Evolutionary conservation across 1,140 invertebrate species (phyloP).

Genomic region (Cherax quadricarinatus): DNA sequence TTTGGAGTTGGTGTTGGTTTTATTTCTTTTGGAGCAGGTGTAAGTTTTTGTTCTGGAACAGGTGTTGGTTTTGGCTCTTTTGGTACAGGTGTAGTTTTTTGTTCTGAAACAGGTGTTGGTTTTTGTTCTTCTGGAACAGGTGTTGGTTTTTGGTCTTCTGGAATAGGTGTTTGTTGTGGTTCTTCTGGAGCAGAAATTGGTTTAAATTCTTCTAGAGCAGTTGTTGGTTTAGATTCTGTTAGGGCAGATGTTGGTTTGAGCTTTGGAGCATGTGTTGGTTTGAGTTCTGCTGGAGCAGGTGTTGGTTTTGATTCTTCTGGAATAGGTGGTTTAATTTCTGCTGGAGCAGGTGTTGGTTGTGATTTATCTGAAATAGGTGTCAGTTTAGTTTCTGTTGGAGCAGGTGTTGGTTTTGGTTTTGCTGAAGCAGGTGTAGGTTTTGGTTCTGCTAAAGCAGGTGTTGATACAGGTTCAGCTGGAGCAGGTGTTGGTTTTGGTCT

Average conservation of each 20-base stretch:
- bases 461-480: slow-evolving; percentile 36
- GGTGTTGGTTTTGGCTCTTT: slow-evolving; percentile 1
- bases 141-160: slow-evolving; percentile 34
- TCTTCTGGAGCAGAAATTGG: slow-evolving; percentile 3
- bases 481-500: slow-evolving; percentile 8
- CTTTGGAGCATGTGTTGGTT: neutral
- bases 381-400: slow-evolving; percentile 32
- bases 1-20: neutral
- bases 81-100: neutral
- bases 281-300: slow-evolving; percentile 22
- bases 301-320: slow-evolving; percentile 17
- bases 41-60: neutral
- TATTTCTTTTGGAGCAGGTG: too few species aligned
- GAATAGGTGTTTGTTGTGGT: slow-evolving; percentile 1
- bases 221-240: slow-evolving; percentile 6
- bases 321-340: slow-evolving; percentile 5
- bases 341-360: neutral
- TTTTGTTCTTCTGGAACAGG: slow-evolving; percentile 9
- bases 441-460: slow-evolving; percentile 16
- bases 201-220: neutral
- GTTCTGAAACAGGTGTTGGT: slow-evolving; percentile 10
- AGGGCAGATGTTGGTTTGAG: slow-evolving; percentile 26
- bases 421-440: slow-evolving; percentile 41
- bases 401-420: neutral
- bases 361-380: slow-evolving; percentile 13